Base-by-base conservation (phyloP, 2,113 vertebrate genomes). In the Echinops telfairi region DNA sequence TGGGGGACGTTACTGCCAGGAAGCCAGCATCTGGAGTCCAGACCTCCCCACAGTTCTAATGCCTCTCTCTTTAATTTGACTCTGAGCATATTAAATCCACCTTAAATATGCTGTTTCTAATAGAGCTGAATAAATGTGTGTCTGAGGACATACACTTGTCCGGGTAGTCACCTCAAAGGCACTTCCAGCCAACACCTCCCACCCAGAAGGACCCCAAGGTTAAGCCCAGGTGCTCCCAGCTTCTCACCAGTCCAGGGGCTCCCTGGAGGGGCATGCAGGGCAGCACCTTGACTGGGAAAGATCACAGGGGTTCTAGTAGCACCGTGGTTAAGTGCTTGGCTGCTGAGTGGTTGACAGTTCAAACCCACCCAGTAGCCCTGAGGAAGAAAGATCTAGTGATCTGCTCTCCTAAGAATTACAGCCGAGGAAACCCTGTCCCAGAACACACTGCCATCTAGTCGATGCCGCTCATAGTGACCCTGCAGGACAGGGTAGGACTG, bases 1-100 rank as follows among this genome's bases (percentile, higher is more conserved):
- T 40, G 43, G 68, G 79, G 15, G 6, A 33, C 79, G 88, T 93
- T 94, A 84, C 70, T 81, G 83, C 83, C 25, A 60, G 88, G 66
- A 92, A 68, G 90, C 77, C 77, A 90, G 91, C 91, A 93, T 88
- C 86, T 86, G 88, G 83, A 53, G 40, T 16, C 8, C 36, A 95
- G 88, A 68, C 60, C 64, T 76, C 68, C 73, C 78, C 53, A 29
- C 62, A 27, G 76, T 86, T 89, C 79, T 73, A 93, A 92, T 23
- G 57, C 38, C n/a, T 58, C 75, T 84, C n/a, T 82, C n/a, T 27
- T 71, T 93, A 47, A 90, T 95, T 91, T 93, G 78, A 93, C 83
- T 86, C 29, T 83, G 89, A 91, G 85, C 31, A 36, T 85, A 40
- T 40, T 40, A 40, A 40, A 7, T 40, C 40, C 40, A 40, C 40